phyloP scores from a whole-genome alignment of 2,797 vertebrate species.

The Parauchenoglanis punctatus region DNA sequence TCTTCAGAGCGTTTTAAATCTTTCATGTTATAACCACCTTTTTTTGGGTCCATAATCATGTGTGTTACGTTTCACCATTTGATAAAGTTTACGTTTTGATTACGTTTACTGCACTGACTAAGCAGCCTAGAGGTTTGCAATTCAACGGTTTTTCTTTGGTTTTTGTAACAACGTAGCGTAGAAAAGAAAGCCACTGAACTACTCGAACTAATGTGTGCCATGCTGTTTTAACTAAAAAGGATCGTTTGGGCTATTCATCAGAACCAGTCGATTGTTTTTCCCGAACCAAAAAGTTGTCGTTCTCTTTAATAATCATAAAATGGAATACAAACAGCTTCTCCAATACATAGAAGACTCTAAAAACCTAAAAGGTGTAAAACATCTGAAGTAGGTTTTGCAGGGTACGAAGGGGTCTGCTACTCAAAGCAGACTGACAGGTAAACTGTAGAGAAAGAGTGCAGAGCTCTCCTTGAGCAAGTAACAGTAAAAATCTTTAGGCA shows the following conservation, averaged over 20 bases:
- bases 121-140: background rate
- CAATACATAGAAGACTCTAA: conserved; percentile 68
- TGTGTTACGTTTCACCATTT: background rate
- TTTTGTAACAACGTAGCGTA: background rate
- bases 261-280: background rate
- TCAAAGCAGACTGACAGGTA: conserved; percentile 47
- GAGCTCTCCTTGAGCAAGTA: conserved; percentile 56
- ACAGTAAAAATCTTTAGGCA: conserved; percentile 68
- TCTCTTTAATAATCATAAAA: conserved; percentile 74
- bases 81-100: background rate
- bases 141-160: background rate
- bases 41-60: background rate
- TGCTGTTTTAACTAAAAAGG: background rate
- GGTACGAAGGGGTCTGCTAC: conserved; percentile 49
- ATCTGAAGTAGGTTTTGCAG: conserved; percentile 60
- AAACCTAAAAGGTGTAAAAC: conserved; percentile 62
- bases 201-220: too few species aligned
- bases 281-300: conserved; percentile 49
- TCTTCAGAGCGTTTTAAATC: background rate
- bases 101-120: background rate
- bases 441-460: conserved; percentile 59
- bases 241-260: background rate
- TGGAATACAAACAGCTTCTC: conserved; percentile 69
- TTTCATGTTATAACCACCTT: background rate
- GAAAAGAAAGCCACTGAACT: background rate